Percentiles rank a stretch among this genome's conserved stretches.
Conservation (phyloP, 2,113 vertebrate genomes). For the Lipophrys pholis region DNA sequence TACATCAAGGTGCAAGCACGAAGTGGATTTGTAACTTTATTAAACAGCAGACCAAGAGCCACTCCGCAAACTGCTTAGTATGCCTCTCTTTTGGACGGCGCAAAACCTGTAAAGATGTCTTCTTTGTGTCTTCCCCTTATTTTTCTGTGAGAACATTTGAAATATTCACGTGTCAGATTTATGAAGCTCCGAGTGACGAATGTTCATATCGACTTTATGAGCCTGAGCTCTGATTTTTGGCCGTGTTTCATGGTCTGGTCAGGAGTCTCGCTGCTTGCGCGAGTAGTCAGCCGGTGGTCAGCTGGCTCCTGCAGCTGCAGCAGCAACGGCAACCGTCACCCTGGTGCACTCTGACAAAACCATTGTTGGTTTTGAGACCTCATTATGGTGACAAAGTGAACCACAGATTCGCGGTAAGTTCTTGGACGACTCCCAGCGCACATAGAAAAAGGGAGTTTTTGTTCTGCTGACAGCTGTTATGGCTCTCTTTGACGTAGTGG, state of each 20-base stretch:
- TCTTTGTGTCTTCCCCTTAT: too few species aligned
- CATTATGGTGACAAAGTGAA: constrained; percentile 32
- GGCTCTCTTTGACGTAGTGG: constrained; percentile 25
- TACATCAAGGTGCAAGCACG: too few species aligned
- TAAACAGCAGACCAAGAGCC: too few species aligned
- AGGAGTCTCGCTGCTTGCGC: background rate
- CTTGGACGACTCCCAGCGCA: constrained; percentile 34
- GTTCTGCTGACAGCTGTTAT: constrained; percentile 36
- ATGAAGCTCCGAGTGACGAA: too few species aligned
- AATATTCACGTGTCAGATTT: too few species aligned
- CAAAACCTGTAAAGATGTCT: too few species aligned
- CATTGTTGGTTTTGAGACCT: constrained; percentile 47
- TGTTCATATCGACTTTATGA: too few species aligned
- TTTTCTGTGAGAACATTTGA: too few species aligned
- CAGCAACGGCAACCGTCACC: constrained; percentile 6
- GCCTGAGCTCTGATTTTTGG: too few species aligned
- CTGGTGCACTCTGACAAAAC: constrained; percentile 28
- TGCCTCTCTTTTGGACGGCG: too few species aligned
- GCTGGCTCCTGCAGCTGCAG: background rate
- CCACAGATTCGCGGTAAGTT: constrained; percentile 23
- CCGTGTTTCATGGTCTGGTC: background rate
- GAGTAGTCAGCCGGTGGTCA: constrained; percentile 23
- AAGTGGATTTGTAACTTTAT: too few species aligned
- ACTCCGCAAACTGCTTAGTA: too few species aligned
- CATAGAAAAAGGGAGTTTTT: constrained; percentile 40